A percentile compares a stretch with the other conserved stretches of the same genome.
phyloP scores from a whole-genome alignment of 2,113 vertebrate genomes.

The Calyptommatus sinebrachiatus region DNA sequence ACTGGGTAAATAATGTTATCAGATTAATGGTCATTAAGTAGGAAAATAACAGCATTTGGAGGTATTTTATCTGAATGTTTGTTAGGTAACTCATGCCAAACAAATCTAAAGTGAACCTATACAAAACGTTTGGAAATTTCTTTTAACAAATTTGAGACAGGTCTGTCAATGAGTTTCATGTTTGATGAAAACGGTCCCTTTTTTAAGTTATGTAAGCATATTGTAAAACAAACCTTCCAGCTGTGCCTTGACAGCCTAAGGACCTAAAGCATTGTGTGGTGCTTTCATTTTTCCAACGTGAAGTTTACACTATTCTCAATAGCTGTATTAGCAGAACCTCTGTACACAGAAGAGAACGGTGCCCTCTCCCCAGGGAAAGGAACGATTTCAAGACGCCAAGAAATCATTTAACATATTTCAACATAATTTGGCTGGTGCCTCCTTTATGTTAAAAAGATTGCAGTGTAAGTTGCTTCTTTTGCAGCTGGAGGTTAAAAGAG shows the following conservation, averaged over 20 bases:
- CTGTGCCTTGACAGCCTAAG: conserved; percentile 84
- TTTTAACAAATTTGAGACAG: conserved; percentile 35
- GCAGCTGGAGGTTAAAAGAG: conserved; percentile 75
- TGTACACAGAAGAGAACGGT: conserved; percentile 63
- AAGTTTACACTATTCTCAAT: conserved; percentile 54
- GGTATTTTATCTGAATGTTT: not conserved
- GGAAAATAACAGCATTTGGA: not conserved
- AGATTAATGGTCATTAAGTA: conserved; percentile 16
- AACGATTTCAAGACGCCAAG: conserved; percentile 68
- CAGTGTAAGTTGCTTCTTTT: conserved; percentile 71
- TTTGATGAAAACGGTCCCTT: conserved; percentile 52
- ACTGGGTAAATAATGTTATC: not conserved
- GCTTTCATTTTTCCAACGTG: conserved; percentile 58
- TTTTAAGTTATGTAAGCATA: conserved; percentile 47
- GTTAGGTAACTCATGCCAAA: not conserved
- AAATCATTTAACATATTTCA: conserved; percentile 69
- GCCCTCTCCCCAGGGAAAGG: conserved; percentile 66
- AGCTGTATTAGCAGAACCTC: conserved; percentile 63
- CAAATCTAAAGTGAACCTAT: conserved; percentile 20
- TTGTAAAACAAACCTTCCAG: conserved; percentile 66
- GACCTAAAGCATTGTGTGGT: conserved; percentile 69
- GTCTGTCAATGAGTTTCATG: conserved; percentile 52
- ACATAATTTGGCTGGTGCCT: conserved; percentile 63
- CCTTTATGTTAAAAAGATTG: conserved; percentile 73
- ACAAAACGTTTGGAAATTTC: not conserved